Percentiles rank a stretch among this genome's conserved stretches.
Evolutionary conservation across 2,797 vertebrate species (phyloP).

Genomic region (Chaenodraco wilsoni): DNA sequence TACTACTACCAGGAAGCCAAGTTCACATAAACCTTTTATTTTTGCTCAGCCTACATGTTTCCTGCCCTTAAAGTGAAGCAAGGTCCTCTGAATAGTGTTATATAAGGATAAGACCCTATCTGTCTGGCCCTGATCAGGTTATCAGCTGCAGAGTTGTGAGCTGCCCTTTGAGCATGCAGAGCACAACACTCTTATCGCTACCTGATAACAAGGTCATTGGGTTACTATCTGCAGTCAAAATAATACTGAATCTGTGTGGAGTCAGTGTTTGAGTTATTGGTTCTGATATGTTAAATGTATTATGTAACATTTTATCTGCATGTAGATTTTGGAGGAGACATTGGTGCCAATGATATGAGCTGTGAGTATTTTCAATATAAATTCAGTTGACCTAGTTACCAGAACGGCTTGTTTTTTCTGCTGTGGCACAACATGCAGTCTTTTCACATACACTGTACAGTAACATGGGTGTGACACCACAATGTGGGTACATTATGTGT

Average conservation of each 20-base stretch:
- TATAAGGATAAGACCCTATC: conserved; percentile 42
- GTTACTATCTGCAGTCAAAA: conserved; percentile 63
- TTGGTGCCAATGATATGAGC: conserved; percentile 12
- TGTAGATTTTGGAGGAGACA: conserved; percentile 24
- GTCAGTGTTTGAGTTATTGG: background rate
- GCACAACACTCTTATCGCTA: conserved; percentile 52
- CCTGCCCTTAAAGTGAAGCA: conserved; percentile 29
- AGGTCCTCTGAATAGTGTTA: conserved; percentile 41
- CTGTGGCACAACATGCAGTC: background rate
- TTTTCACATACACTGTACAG: conserved; percentile 15
- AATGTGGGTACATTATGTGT: background rate
- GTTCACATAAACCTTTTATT: conserved; percentile 37
- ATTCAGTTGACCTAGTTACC: conserved; percentile 38
- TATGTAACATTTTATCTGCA: conserved; percentile 34
- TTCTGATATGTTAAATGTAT: conserved; percentile 8
- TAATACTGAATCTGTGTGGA: conserved; percentile 26
- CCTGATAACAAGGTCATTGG: conserved; percentile 56
- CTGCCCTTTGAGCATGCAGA: conserved; percentile 68
- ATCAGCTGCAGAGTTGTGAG: conserved; percentile 43
- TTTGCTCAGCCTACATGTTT: conserved; percentile 32
- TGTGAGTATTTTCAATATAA: background rate
- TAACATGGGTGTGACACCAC: background rate
- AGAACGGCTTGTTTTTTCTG: background rate
- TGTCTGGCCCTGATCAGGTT: conserved; percentile 61
- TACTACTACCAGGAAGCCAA: conserved; percentile 14